These are phyloP conservation scores for Bombus turneri DNA, from an alignment of 1,140 invertebrate genomes.

Conservation along the genomic window DNA sequence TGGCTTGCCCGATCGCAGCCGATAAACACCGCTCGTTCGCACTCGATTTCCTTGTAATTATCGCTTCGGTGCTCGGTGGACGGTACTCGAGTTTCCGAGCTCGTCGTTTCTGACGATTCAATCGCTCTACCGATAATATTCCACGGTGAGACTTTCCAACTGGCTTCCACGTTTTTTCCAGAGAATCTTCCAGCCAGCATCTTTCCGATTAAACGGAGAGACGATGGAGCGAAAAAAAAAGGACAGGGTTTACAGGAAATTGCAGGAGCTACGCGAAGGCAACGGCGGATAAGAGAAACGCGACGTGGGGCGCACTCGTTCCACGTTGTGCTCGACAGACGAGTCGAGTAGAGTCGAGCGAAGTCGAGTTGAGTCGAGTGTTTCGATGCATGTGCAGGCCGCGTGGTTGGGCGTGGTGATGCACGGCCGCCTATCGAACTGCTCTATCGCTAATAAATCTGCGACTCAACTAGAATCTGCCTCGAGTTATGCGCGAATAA, in stretches of 20 bases:
- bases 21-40: conserved; percentile 59
- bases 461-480: conserved; percentile 79
- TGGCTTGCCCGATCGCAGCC: conserved; percentile 48
- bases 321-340: too few relatives aligned
- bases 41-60: conserved; percentile 70
- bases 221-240: too few relatives aligned
- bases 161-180: background rate
- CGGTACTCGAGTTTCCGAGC: conserved; percentile 5
- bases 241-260: conserved; percentile 39
- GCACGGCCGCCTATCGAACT: conserved; percentile 78
- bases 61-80: conserved; percentile 11
- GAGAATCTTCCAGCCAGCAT: too few relatives aligned
- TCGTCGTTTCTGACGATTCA: conserved; percentile 20
- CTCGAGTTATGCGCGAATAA: conserved; percentile 71
- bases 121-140: background rate
- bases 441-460: conserved; percentile 79
- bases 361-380: conserved; percentile 3
- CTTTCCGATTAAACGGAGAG: background rate
- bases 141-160: background rate
- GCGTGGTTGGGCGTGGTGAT: conserved; percentile 76
- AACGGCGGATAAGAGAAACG: conserved; percentile 48
- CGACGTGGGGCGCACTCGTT: background rate
- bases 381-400: conserved; percentile 45
- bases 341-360: too few relatives aligned
- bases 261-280: conserved; percentile 46